A percentile compares a stretch with the other conserved stretches of the same genome.
These are phyloP conservation scores for Geotrupes spiniger DNA, from an alignment of 2,888 invertebrate genomes.

Conservation along the genomic window DNA sequence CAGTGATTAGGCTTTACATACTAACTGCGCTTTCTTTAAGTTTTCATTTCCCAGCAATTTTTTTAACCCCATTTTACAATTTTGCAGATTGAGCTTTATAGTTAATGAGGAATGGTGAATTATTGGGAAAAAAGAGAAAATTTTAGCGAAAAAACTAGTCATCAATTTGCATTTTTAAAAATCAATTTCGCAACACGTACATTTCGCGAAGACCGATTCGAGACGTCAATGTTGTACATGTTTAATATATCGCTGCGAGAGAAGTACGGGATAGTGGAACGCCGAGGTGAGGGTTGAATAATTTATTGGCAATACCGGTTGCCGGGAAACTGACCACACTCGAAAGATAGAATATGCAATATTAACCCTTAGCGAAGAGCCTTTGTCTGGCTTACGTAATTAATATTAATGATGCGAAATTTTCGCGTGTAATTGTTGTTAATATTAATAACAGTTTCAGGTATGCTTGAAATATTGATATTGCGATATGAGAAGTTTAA, in stretches of 20 bases:
- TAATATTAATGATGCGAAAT: slow-evolving; percentile 22
- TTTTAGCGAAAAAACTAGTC: too few species aligned
- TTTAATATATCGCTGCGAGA: slow-evolving; percentile 3
- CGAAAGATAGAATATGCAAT: slow-evolving; percentile 36
- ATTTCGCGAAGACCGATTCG: too few species aligned
- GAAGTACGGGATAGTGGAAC: slow-evolving; percentile 14
- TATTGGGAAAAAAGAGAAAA: too few species aligned
- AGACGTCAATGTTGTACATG: neutral
- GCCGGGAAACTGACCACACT: slow-evolving; percentile 37
- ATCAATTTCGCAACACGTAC: too few species aligned
- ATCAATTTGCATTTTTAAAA: too few species aligned
- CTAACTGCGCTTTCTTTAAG: too few species aligned
- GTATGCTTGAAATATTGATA: neutral
- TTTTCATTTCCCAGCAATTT: too few species aligned
- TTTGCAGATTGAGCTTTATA: too few species aligned
- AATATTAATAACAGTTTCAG: slow-evolving; percentile 15
- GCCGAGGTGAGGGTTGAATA: slow-evolving; percentile 28
- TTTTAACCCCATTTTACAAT: too few species aligned
- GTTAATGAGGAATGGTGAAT: too few species aligned
- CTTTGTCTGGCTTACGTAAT: slow-evolving; percentile 28
- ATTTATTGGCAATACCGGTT: slow-evolving; percentile 35
- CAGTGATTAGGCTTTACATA: too few species aligned
- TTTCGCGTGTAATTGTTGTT: slow-evolving; percentile 15
- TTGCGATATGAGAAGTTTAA: neutral
- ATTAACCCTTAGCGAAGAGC: slow-evolving; percentile 32